Base-by-base conservation (phyloP, 2,797 vertebrate genomes). In the Rhincodon typus region DNA sequence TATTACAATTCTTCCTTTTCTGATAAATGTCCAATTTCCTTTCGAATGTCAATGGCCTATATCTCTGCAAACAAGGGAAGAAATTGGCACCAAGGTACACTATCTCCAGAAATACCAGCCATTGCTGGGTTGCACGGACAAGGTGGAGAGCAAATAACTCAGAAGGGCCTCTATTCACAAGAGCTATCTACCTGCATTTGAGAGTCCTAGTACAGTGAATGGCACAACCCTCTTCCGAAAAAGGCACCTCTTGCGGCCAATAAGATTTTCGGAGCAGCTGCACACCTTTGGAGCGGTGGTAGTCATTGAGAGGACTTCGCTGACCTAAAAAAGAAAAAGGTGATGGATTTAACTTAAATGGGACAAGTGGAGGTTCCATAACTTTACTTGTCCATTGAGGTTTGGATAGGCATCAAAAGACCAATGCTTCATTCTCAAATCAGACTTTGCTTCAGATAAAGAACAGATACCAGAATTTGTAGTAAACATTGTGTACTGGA, bases 221-320 rank as follows among this genome's bases (percentile, higher is more conserved):
- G 53, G 98, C 98, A 95, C 99, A 99, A 69, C 98, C 98, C 96
- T 99, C 98, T 0, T 97, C 74, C 97, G 97, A 79, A 97, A 96
- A 7, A 96, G 96, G 0, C 96, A 96, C 66, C 98, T 96, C 84
- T 97, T 74, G 96, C 96, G 96, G 50, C 97, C 96, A 97, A 96
- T 97, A 97, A 38, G 97, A 67, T 62, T 97, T 97, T 0, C 98
- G 97, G 25, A 97, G 97, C 96, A 99, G 97, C 96, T 99, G 98
- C 1, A 98, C 97, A 94, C 98, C 98, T 96, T 98, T 98, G 0
- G 98, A 98, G 95, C 98, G 98, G 97, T 99, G 98, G 98, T 98
- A 99, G 96, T 99, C 98, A 96, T 99, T 99, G 94, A 99, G 96
- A 0, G 98, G 97, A 53, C 98, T 99, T 96, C 98, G 98, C 96